A percentile compares a stretch with the other conserved stretches of the same genome.
Conservation (phyloP, 2,797 vertebrate species). For the Alca torda region DNA sequence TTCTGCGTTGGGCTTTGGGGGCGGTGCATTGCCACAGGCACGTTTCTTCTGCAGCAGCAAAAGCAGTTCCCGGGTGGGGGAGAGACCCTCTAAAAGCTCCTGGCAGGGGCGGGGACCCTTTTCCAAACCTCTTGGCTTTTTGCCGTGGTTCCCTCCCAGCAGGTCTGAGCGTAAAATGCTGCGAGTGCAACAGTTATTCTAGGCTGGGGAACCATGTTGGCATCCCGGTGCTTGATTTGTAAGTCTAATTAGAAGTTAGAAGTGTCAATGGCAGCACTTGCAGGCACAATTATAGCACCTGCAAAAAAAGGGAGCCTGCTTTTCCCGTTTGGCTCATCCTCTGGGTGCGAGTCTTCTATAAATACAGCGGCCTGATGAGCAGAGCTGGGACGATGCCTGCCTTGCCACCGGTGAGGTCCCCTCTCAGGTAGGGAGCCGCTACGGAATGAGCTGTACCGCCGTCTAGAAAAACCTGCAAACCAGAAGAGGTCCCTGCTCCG, state of each 20-base stretch:
- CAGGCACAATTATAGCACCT: constrained; percentile 43
- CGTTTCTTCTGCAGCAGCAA: neutral
- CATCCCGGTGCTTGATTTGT: constrained; percentile 14
- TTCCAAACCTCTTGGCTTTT: neutral
- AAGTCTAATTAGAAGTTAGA: constrained; percentile 47
- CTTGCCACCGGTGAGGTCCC: neutral
- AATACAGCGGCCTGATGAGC: neutral
- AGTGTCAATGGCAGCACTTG: constrained; percentile 19
- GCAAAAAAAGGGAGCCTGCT: neutral
- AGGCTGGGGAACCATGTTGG: constrained; percentile 4
- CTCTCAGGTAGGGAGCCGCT: constrained; percentile 5
- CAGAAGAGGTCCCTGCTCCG: neutral
- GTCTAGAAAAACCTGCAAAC: constrained; percentile 18
- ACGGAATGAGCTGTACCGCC: constrained; percentile 7
- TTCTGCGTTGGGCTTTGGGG: neutral
- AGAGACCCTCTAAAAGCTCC: neutral
- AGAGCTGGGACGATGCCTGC: neutral
- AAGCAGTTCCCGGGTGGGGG: neutral
- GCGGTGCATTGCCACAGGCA: neutral
- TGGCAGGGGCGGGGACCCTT: neutral
- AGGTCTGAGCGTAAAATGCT: neutral
- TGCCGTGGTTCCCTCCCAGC: accelerated
- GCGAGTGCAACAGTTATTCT: neutral
- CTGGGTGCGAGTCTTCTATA: neutral
- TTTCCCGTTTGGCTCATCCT: constrained; percentile 25